Base-by-base conservation (phyloP, 2,797 vertebrate species). In the Phaenicophaeus curvirostris region DNA sequence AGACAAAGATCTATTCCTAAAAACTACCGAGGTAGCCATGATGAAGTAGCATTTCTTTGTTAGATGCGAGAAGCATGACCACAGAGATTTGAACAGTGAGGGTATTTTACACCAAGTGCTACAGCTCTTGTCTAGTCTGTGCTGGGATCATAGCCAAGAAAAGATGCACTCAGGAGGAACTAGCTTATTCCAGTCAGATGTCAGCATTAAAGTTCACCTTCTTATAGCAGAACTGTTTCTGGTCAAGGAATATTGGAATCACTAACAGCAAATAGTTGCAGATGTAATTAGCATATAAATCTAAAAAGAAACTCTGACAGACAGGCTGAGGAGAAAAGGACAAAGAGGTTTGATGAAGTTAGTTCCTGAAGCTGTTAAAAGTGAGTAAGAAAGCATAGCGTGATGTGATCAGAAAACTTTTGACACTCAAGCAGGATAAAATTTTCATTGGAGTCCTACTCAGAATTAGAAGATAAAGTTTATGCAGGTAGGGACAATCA, bases 101-200 rank as follows among this genome's bases (percentile, higher is more conserved):
- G 12, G 23, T 17, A 41, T 73, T 66, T 73, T 44, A 54, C 23
- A 35, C 9, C 4, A 9, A 48, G 14, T 25, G 39, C 28, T 65
- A 35, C 0, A 1, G 9, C 0, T 1, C n/a, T 57, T 41, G 9
- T 31, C 30, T 37, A 35, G 37, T 8, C 53, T 51, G 14, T n/a
- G 24, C 42, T 31, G 58, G 12, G 3, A 46, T 39, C 46, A 42
- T 42, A 66, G 42, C 6, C 48, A 42, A 80, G 51, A 75, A 85
- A 15, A 61, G 23, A 7, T 48, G 10, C 1, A 3, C 62, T 65
- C 37, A 11, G 24, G 8, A 11, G 30, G 10, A 68, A 25, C 0
- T 74, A n/a, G 11, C 71, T 58, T 48, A 23, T 21, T 57, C 66
- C 67, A 27, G 27, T 67, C 50, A 58, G 31, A 7, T 31, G 25